Conservation (phyloP, 2,888 invertebrate genomes). For the Leucania comma region DNA sequence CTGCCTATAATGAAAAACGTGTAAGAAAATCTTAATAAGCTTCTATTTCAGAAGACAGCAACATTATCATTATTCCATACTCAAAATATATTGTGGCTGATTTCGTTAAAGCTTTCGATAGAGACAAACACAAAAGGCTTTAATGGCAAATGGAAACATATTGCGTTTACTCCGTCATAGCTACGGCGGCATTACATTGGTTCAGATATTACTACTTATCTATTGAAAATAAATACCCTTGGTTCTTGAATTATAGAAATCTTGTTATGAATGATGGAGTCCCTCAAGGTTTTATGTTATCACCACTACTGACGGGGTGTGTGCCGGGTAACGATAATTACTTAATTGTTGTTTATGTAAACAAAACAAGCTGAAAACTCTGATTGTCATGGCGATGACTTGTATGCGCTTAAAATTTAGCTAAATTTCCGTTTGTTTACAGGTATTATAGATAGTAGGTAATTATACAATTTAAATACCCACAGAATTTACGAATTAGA, state of each 20-base stretch:
- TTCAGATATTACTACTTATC: background rate
- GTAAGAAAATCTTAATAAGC: too few species aligned
- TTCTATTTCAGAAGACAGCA: too few species aligned
- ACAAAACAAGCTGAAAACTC: background rate
- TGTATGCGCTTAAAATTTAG: too few species aligned
- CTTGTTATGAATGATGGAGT: slow-evolving; percentile 2
- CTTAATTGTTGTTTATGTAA: background rate
- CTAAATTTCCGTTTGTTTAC: background rate
- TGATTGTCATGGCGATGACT: background rate
- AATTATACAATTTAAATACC: background rate
- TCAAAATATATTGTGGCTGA: too few species aligned
- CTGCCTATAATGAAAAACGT: too few species aligned
- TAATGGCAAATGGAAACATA: too few species aligned
- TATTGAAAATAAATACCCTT: background rate
- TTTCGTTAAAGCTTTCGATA: too few species aligned
- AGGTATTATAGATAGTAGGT: background rate
- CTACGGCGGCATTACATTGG: background rate
- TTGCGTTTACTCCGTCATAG: background rate
- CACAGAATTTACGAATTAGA: background rate
- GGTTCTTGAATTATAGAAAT: background rate
- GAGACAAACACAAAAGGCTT: background rate
- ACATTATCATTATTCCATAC: too few species aligned
- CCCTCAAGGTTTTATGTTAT: slow-evolving; percentile 23
- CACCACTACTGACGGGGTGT: background rate
- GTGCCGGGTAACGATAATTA: background rate